Percentiles rank a stretch among this genome's conserved stretches.
Conservation (phyloP, 2,888 invertebrate species). For the Imbricaverruca yamaguchii region DNA sequence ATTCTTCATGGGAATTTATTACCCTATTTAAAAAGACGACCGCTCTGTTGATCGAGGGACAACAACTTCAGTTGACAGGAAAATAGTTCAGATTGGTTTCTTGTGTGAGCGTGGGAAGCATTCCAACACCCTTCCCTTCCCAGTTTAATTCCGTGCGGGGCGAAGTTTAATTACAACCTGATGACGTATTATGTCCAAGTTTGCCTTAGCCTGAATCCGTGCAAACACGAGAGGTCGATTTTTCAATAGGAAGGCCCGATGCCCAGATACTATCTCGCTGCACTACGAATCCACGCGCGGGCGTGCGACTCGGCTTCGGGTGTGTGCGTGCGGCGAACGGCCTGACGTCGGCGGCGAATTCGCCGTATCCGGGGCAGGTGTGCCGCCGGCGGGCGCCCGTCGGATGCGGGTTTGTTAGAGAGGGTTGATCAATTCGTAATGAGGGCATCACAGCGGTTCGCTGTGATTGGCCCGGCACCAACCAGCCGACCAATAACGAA, state of each 20-base stretch:
- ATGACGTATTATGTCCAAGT: not conserved
- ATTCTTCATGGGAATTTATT: no score
- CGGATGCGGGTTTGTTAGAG: conserved; percentile 8
- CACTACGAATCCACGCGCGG: not conserved
- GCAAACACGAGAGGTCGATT: conserved; percentile 15
- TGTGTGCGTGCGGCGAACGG: not conserved
- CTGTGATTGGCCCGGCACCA: not conserved
- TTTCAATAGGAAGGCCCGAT: conserved; percentile 3
- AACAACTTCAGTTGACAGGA: no score
- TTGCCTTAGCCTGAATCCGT: conserved; percentile 4
- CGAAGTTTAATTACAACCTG: not conserved
- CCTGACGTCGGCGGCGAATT: not conserved
- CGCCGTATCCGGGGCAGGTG: not conserved
- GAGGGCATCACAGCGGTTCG: not conserved
- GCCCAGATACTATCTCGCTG: not conserved
- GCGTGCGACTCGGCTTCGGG: not conserved
- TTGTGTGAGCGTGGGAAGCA: no score
- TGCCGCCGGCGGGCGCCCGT: not conserved
- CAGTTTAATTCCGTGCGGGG: not conserved
- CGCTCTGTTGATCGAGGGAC: no score
- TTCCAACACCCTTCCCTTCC: no score
- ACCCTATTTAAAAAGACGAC: no score
- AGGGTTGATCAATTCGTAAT: conserved; percentile 20
- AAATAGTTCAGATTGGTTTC: no score
- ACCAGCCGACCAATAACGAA: not conserved